Evolutionary conservation across 2,113 vertebrate genomes (phyloP).

Genomic region (Oostethus manadensis): DNA sequence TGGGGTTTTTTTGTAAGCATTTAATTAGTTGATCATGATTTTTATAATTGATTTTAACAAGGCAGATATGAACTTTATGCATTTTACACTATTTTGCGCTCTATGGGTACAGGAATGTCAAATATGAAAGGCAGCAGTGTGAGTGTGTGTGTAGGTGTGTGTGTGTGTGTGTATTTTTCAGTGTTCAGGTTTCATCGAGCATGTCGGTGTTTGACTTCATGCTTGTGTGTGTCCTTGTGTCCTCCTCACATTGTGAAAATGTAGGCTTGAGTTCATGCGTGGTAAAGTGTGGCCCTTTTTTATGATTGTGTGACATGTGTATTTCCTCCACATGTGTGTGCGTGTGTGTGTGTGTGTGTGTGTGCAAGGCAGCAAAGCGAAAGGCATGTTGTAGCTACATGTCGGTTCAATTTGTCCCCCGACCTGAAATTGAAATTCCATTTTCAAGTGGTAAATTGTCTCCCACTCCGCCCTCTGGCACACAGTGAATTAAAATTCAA

Average conservation of each 20-base stretch:
- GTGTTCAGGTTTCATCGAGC: conserved; percentile 2
- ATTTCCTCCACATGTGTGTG: not conserved
- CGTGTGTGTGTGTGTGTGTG: conserved; percentile 2
- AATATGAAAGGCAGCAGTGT: too few relatives aligned
- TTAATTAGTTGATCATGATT: too few relatives aligned
- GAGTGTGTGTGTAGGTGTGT: too few relatives aligned
- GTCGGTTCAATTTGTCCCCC: conserved; percentile 70
- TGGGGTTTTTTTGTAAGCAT: too few relatives aligned
- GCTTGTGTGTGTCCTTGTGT: not conserved
- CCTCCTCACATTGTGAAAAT: not conserved
- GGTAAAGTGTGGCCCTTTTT: conserved; percentile 16
- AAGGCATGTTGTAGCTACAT: conserved; percentile 70
- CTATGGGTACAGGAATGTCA: too few relatives aligned
- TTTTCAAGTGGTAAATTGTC: conserved; percentile 75
- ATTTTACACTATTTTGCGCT: too few relatives aligned
- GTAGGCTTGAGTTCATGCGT: conserved; percentile 17
- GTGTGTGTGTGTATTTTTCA: not conserved
- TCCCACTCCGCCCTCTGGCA: conserved; percentile 73
- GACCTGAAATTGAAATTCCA: conserved; percentile 75
- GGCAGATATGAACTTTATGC: too few relatives aligned
- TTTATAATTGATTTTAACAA: too few relatives aligned
- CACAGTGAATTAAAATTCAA: conserved; percentile 74
- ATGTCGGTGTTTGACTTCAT: conserved; percentile 17
- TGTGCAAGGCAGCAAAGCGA: conserved; percentile 22
- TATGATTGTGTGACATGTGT: conserved; percentile 23